Evolutionary conservation across 1,140 invertebrate species (phyloP).

Genomic region (Sarcophaga peregrina): DNA sequence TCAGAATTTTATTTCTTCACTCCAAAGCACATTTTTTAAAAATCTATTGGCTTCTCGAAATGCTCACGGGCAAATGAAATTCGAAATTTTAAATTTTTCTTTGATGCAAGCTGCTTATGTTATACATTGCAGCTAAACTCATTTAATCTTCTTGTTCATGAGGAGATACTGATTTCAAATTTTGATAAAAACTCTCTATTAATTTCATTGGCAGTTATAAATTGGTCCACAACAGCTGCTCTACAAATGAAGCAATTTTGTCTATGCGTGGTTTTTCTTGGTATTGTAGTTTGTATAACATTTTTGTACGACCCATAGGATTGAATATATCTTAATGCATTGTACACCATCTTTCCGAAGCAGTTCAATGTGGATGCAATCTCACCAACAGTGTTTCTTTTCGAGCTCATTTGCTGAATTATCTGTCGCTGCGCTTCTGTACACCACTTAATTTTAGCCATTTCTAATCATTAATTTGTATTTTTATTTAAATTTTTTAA

Average conservation of each 20-base stretch:
- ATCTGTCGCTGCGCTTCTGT: neutral
- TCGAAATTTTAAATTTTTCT: neutral
- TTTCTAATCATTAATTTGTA: neutral
- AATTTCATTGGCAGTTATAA: neutral
- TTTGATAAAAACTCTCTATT: neutral
- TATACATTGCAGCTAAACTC: neutral
- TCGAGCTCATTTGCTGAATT: neutral
- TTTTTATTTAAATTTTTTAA: neutral
- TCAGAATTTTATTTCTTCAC: conserved; percentile 45
- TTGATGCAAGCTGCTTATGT: conserved; percentile 20
- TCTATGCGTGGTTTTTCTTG: neutral
- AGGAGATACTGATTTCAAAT: neutral
- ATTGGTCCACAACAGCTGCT: neutral
- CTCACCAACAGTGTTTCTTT: neutral
- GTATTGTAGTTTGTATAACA: neutral
- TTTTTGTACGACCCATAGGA: neutral
- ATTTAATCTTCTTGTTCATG: conserved; percentile 25
- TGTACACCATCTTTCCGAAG: neutral
- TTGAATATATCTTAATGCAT: neutral
- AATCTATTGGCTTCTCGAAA: conserved; percentile 24
- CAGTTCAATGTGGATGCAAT: neutral
- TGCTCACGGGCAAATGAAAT: conserved; percentile 48
- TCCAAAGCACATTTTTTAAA: conserved; percentile 45
- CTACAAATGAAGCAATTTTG: neutral
- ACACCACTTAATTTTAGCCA: neutral